phyloP scores from a whole-genome alignment of 1,140 invertebrate species.

The Cecropterus lyciades region DNA sequence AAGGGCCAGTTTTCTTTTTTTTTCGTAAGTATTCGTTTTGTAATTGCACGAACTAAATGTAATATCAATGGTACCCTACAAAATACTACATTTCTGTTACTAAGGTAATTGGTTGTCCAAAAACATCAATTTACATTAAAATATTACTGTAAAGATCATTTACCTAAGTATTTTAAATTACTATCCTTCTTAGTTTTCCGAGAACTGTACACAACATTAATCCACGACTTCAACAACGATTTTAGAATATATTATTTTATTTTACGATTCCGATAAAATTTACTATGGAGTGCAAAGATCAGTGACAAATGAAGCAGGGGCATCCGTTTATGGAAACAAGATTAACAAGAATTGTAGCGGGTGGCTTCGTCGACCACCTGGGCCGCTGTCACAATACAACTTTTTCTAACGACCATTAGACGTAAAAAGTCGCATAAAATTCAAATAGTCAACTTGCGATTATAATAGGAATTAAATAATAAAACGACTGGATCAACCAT shows the following conservation, averaged over 20 bases:
- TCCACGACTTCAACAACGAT: not conserved
- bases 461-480: not conserved
- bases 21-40: too few species aligned
- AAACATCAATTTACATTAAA: too few species aligned
- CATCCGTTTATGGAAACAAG: conserved; percentile 51
- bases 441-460: conserved; percentile 16
- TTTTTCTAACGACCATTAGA: conserved; percentile 29
- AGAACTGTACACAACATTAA: not conserved
- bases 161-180: too few species aligned
- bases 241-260: not conserved
- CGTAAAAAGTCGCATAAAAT: conserved; percentile 32
- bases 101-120: too few species aligned
- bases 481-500: not conserved
- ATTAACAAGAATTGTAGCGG: conserved; percentile 39
- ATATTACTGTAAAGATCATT: too few species aligned
- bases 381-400: conserved; percentile 39
- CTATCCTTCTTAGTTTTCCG: not conserved
- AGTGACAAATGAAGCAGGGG: conserved; percentile 39
- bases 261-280: not conserved
- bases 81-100: too few species aligned
- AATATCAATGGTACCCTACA: too few species aligned
- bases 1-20: too few species aligned
- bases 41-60: too few species aligned
- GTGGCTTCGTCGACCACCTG: conserved; percentile 57
- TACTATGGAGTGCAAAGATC: conserved; percentile 55